A percentile compares a stretch with the other conserved stretches of the same genome.
Evolutionary conservation across 2,888 invertebrate genomes (phyloP).

Genomic region (Meliscaeva auricollis): DNA sequence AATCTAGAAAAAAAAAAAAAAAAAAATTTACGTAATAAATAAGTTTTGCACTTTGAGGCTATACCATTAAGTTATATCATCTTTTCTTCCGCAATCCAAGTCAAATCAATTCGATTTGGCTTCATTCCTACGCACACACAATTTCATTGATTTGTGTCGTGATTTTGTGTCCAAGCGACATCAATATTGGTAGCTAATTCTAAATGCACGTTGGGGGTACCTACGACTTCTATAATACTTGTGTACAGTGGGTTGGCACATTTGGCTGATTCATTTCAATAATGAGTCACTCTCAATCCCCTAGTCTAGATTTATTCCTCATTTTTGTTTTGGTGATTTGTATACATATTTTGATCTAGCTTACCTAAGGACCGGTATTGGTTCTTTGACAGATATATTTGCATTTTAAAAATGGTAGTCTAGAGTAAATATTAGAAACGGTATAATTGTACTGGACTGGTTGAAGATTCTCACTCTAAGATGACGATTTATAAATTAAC

Average conservation of each 20-base stretch:
- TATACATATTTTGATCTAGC: neutral
- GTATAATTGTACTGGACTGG: too few relatives aligned
- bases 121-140: constrained; percentile 19
- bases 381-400: neutral
- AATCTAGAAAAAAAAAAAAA: too few relatives aligned
- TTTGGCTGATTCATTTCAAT: constrained; percentile 20
- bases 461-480: too few relatives aligned
- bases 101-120: neutral
- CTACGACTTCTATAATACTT: too few relatives aligned
- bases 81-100: constrained; percentile 30
- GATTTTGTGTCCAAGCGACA: constrained; percentile 20
- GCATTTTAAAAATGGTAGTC: too few relatives aligned
- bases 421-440: too few relatives aligned
- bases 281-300: constrained; percentile 19
- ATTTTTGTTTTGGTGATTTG: constrained; percentile 15
- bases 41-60: too few relatives aligned
- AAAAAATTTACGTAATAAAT: too few relatives aligned
- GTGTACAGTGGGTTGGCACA: neutral
- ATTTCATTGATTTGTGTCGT: neutral
- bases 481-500: too few relatives aligned
- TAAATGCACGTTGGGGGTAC: too few relatives aligned
- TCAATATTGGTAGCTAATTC: too few relatives aligned
- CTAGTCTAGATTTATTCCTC: neutral
- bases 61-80: too few relatives aligned
- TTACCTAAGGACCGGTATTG: neutral